These are phyloP conservation scores for Botrylloides violaceus DNA, from an alignment of 23 tunicate genomes.

Conservation along the genomic window DNA sequence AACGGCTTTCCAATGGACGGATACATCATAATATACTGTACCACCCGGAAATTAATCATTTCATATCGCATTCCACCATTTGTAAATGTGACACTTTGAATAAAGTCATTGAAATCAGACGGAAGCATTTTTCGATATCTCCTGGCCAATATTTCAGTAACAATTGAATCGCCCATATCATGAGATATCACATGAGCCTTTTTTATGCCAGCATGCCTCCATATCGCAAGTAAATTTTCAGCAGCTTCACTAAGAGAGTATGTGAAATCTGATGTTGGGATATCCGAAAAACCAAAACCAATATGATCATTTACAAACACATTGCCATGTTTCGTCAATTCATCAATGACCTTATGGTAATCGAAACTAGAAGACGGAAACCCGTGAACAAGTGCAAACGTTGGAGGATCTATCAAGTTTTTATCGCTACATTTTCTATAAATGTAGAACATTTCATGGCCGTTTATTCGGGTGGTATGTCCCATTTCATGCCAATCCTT, in stretches of 20 bases:
- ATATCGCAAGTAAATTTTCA: constrained; percentile 54
- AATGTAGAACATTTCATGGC: constrained; percentile 59
- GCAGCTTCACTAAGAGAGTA: constrained; percentile 88
- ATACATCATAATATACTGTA: constrained; percentile 48
- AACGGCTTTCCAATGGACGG: constrained; percentile 31
- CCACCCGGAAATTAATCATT: constrained; percentile 58
- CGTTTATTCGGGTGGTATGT: constrained; percentile 15
- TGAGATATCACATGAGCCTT: constrained; percentile 77
- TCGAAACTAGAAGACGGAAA: constrained; percentile 93
- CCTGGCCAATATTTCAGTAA: constrained; percentile 83
- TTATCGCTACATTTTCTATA: constrained; percentile 25
- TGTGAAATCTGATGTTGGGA: constrained; percentile 66
- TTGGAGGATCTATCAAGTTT: constrained; percentile 29
- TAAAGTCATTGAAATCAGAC: constrained; percentile 43
- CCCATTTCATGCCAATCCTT: constrained; percentile 63
- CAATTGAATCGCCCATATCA: constrained; percentile 97
- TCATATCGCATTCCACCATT: constrained; percentile 96
- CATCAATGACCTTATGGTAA: constrained; percentile 69
- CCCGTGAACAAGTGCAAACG: constrained; percentile 89
- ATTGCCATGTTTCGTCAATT: constrained; percentile 46
- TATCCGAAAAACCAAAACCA: constrained; percentile 97
- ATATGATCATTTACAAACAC: constrained; percentile 90
- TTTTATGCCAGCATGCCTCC: constrained; percentile 44
- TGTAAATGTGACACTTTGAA: constrained; percentile 81
- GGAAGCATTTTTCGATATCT: constrained; percentile 72